Evolutionary conservation across 2,797 vertebrate species (phyloP).

Genomic region (Schizothorax lantsangensis): DNA sequence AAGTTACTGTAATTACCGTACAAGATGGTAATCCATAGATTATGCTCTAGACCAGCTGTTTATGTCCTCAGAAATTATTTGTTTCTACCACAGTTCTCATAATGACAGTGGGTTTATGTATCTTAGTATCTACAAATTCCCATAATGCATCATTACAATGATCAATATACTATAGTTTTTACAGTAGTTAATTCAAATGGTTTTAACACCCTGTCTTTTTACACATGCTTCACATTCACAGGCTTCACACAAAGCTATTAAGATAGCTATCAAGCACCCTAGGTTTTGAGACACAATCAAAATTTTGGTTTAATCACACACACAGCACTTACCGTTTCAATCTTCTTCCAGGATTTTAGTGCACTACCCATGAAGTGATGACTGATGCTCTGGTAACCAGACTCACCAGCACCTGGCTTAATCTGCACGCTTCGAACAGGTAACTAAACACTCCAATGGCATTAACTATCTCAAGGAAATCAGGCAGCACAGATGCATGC

Average conservation of each 20-base stretch:
- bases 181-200: not conserved
- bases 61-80: not conserved
- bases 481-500: conserved; percentile 27
- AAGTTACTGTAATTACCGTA: not conserved
- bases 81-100: not conserved
- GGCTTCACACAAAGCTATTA: not conserved
- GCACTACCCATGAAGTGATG: not conserved
- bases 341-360: not conserved
- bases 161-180: not conserved
- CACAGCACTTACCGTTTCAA: not conserved
- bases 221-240: not conserved
- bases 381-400: conserved; percentile 29
- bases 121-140: not conserved
- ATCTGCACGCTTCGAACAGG: conserved; percentile 24
- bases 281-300: not conserved
- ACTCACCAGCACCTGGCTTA: conserved; percentile 44
- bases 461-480: conserved; percentile 42
- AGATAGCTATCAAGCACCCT: not conserved
- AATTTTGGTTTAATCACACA: conserved; percentile 3
- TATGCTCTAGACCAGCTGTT: not conserved
- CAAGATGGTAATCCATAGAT: not conserved
- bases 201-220: not conserved
- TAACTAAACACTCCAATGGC: conserved; percentile 33
- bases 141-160: not conserved
- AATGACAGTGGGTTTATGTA: not conserved